These are phyloP conservation scores for Mus pahari DNA, from an alignment of 2,113 vertebrate genomes.

Conservation along the genomic window DNA sequence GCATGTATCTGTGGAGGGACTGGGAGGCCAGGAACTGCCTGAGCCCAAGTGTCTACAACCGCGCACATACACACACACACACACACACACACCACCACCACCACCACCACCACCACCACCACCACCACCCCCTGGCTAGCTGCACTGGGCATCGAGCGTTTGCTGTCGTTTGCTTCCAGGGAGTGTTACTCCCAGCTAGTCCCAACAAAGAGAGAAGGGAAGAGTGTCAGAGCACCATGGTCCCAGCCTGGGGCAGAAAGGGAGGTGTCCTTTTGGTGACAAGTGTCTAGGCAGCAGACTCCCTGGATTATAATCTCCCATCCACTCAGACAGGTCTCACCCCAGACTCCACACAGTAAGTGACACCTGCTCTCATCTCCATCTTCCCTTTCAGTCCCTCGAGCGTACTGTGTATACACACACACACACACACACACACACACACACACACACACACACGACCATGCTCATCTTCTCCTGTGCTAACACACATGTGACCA, in stretches of 20 bases:
- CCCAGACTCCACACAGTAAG: neutral
- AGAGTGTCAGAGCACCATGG: neutral
- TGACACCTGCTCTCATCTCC: neutral
- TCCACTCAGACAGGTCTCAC: neutral
- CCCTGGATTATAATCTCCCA: neutral
- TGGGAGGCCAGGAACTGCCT: neutral
- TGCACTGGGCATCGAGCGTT: neutral
- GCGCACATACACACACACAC: too few relatives aligned
- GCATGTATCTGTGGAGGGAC: neutral
- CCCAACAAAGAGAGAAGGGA: too few relatives aligned
- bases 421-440: too few relatives aligned
- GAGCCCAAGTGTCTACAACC: neutral
- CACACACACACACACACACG: too few relatives aligned
- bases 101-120: too few relatives aligned
- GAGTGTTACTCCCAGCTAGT: neutral
- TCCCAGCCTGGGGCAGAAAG: neutral
- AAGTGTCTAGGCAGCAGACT: neutral
- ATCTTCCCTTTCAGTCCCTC: neutral
- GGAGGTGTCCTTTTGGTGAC: neutral
- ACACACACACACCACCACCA: too few relatives aligned
- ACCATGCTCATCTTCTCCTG: too few relatives aligned
- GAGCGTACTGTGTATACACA: too few relatives aligned
- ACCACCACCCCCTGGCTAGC: neutral
- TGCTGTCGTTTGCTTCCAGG: too few relatives aligned
- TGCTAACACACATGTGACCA: too few relatives aligned